Evolutionary conservation across 2,888 invertebrate species (phyloP), one percentile per base, ranked within the genome.

Genomic region (Diaprepes abbreviatus): DNA sequence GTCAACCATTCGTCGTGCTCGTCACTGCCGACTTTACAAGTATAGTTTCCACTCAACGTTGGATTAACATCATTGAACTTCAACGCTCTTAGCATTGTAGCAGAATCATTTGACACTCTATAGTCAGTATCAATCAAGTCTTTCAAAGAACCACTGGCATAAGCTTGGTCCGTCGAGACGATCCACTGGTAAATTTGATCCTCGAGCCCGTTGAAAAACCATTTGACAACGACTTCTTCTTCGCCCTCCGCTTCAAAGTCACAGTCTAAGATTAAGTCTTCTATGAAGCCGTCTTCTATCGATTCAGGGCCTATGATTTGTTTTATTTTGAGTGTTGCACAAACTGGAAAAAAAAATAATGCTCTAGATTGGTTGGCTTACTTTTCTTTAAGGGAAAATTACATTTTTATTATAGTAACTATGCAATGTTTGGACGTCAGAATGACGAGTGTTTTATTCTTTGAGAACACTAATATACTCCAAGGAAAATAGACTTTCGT

Each of bases 21-120:
- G 73, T 80, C 84, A 43, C 86, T 86, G 65, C 86, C 87, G 59
- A 89, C 86, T 74, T 84, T 85, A 79, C 89, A 89, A 24, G 83
- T 86, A 79, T 88, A 89, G 73, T 85, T 84, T 24, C 88, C 89
- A 0, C 86, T 83, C 45, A 88, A 80, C 40, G 86, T 85, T 35
- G 87, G 86, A 65, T 83, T 85, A 48, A 86, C 80, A 52, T 84
- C 76, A 38, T 71, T 81, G 74, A 89, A 86, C 78, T 86, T 85
- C 78, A 89, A 84, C 19, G 89, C 88, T 70, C 88, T 82, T 74
- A 85, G 85, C 85, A 83, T 85, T 17, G 84, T 28, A 28, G 17
- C 35, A 5, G 57, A 40, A 58, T 72, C 38, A 9, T 36, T 16
- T 12, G 66, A 58, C 12, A 63, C 45, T 19, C 16, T 40, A 38